Evolutionary conservation across 1,140 invertebrate species (phyloP).

Genomic region (Oreohelix idahoensis): DNA sequence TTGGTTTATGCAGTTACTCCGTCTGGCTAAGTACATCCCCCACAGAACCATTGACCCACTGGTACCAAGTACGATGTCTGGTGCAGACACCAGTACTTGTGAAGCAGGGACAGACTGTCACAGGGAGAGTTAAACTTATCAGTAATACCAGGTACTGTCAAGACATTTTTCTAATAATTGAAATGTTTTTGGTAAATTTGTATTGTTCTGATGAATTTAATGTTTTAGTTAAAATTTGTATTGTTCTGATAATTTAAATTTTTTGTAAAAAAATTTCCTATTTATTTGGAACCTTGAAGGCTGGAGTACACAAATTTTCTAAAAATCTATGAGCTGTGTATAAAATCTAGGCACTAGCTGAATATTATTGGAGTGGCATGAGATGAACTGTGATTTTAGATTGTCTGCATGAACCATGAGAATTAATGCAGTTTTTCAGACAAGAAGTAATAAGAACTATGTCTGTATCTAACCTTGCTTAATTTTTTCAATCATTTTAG

Average conservation of each 20-base stretch:
- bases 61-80: conserved; percentile 99
- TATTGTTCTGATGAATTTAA: not conserved
- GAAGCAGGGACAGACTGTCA: conserved; percentile 92
- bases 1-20: conserved; percentile 77
- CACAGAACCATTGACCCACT: conserved; percentile 97
- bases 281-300: no score
- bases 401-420: no score
- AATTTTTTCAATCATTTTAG: no score
- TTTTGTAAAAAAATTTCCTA: not conserved
- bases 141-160: conserved; percentile 88
- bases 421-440: no score
- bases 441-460: no score
- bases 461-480: no score
- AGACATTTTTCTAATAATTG: not conserved
- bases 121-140: conserved; percentile 88
- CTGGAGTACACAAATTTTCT: no score
- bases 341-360: no score
- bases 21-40: conserved; percentile 98
- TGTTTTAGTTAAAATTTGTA: not conserved
- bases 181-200: not conserved
- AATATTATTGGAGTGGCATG: no score
- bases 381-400: no score
- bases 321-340: no score
- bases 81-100: conserved; percentile 94
- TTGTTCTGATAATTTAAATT: not conserved